Evolutionary conservation across 2,113 vertebrate species (phyloP).

Genomic region (Shinisaurus crocodilurus): DNA sequence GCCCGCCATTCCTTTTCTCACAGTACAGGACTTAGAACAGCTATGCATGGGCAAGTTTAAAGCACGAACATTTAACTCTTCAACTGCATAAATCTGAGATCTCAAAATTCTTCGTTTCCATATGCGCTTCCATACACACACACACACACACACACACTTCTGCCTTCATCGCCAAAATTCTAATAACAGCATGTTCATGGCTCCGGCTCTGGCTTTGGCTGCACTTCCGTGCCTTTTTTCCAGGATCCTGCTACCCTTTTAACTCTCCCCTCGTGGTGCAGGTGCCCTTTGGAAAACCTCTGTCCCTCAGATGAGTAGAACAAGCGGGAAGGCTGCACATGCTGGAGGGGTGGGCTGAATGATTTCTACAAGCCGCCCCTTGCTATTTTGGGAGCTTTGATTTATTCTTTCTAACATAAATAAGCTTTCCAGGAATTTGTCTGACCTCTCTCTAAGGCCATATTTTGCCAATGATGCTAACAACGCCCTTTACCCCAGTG

Average conservation of each 20-base stretch:
- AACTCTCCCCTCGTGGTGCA: constrained; percentile 33
- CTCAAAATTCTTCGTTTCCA: constrained; percentile 71
- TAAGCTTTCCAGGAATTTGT: constrained; percentile 20
- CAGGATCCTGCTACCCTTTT: constrained; percentile 25
- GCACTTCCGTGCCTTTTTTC: constrained; percentile 62
- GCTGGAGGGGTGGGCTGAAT: background rate
- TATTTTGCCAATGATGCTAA: background rate
- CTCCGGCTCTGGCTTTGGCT: constrained; percentile 74
- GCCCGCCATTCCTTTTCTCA: constrained; percentile 66
- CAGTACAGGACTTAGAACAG: constrained; percentile 62
- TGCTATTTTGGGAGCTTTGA: background rate
- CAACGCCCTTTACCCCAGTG: background rate
- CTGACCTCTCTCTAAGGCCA: background rate
- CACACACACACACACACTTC: constrained; percentile 64
- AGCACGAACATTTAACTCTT: constrained; percentile 70
- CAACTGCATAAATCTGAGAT: constrained; percentile 54
- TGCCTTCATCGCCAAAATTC: constrained; percentile 67
- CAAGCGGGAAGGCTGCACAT: background rate
- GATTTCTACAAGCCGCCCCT: background rate
- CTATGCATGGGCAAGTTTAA: constrained; percentile 76
- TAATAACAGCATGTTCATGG: constrained; percentile 77
- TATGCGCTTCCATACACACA: constrained; percentile 65
- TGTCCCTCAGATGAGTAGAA: constrained; percentile 11
- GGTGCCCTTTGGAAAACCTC: constrained; percentile 31
- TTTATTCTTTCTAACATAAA: background rate